Percentiles rank a stretch among this genome's conserved stretches.
Evolutionary conservation across 2,888 invertebrate genomes (phyloP).

Genomic region (Dolichomitus sp.): DNA sequence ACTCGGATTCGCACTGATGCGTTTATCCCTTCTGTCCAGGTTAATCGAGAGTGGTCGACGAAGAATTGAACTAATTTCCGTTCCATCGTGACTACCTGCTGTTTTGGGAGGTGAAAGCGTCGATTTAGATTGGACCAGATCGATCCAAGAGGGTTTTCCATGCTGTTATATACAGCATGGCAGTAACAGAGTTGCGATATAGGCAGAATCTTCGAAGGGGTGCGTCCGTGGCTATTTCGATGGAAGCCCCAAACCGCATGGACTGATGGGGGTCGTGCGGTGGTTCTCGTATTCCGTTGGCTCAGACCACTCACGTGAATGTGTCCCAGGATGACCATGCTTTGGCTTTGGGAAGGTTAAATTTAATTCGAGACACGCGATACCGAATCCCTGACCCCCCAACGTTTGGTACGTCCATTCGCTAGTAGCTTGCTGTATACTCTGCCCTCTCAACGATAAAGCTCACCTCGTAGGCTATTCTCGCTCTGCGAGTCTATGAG

Average conservation of each 20-base stretch:
- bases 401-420: constrained; percentile 37
- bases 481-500: constrained; percentile 4
- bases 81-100: background rate
- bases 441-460: constrained; percentile 6
- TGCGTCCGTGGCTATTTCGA: constrained; percentile 51
- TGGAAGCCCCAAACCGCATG: constrained; percentile 58
- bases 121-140: constrained; percentile 59
- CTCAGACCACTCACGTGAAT: constrained; percentile 54
- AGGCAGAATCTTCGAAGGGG: constrained; percentile 47
- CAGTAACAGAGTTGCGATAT: constrained; percentile 7
- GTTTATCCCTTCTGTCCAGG: constrained; percentile 13
- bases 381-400: constrained; percentile 27
- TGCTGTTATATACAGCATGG: constrained; percentile 2
- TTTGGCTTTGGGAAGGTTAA: constrained; percentile 57
- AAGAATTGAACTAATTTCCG: constrained; percentile 49
- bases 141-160: constrained; percentile 34
- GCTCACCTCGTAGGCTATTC: constrained; percentile 33
- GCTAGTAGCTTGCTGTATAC: background rate
- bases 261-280: constrained; percentile 44
- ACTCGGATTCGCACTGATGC: constrained; percentile 13
- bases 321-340: constrained; percentile 67
- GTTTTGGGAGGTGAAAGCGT: constrained; percentile 32
- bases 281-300: constrained; percentile 41
- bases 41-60: constrained; percentile 20
- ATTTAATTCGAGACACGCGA: constrained; percentile 66